Evolutionary conservation across 2,113 vertebrate species (phyloP).

Genomic region (Excalfactoria chinensis): DNA sequence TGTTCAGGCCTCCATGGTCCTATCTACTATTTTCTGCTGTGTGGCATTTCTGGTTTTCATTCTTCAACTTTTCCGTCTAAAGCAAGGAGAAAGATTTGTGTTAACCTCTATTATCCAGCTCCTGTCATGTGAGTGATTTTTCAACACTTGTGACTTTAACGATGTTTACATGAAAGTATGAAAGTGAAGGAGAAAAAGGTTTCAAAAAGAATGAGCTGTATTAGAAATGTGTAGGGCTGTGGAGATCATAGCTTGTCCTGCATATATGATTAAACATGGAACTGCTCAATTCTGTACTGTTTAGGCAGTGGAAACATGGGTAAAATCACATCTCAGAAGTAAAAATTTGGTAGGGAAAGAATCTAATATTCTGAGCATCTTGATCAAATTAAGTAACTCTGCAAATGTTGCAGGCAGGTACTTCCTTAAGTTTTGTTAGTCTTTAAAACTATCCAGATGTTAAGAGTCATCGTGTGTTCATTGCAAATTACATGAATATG

Average conservation of each 20-base stretch:
- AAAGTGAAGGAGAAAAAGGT: not conserved
- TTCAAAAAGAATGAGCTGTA: not conserved
- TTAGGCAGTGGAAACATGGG: not conserved
- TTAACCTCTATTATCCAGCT: constrained; percentile 92
- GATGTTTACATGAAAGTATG: not conserved
- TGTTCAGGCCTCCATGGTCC: constrained; percentile 92
- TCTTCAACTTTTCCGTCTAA: constrained; percentile 95
- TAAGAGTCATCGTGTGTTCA: not conserved
- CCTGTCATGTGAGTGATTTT: constrained; percentile 88
- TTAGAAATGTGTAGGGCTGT: not conserved
- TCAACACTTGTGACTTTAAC: not conserved
- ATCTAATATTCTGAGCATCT: not conserved
- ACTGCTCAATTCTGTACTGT: not conserved
- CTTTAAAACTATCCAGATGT: not conserved
- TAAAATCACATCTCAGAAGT: not conserved
- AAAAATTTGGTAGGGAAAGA: not conserved
- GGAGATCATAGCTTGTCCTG: not conserved
- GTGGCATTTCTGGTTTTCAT: constrained; percentile 91
- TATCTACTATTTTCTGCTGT: constrained; percentile 91
- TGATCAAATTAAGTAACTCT: not conserved
- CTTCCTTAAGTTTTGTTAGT: not conserved
- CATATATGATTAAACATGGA: not conserved
- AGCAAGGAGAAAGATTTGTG: constrained; percentile 94
- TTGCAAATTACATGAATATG: not conserved
- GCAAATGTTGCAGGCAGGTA: not conserved